Conservation (phyloP, 2,113 vertebrate species). For the Neolamprologus devosi region DNA sequence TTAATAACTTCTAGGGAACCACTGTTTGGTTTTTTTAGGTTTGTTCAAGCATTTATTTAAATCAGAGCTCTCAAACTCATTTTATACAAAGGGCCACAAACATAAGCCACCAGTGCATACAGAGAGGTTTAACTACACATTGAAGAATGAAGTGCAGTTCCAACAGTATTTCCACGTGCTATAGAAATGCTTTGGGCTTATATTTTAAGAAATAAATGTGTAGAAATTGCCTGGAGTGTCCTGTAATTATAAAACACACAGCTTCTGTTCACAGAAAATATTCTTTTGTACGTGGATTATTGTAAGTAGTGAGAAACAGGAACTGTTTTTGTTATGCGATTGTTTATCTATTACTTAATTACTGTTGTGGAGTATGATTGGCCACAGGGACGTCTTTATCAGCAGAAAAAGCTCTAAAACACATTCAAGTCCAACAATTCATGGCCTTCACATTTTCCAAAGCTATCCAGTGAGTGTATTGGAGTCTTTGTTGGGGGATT, state of each 20-base stretch:
- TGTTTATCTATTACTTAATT: neutral
- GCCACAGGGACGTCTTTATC: neutral
- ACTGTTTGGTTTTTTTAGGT: neutral
- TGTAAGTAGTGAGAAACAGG: neutral
- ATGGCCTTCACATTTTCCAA: neutral
- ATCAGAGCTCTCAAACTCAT: fast-evolving
- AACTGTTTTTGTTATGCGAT: neutral
- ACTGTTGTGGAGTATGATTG: neutral
- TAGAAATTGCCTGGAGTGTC: neutral
- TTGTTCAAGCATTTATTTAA: neutral
- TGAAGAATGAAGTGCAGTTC: neutral
- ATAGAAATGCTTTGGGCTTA: neutral
- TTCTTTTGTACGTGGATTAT: neutral
- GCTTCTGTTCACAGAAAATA: neutral
- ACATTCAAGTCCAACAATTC: neutral
- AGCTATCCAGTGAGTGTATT: neutral
- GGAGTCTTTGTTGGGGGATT: neutral
- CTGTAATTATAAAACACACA: neutral
- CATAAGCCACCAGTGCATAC: neutral
- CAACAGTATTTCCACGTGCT: neutral
- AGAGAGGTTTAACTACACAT: neutral
- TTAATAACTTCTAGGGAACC: neutral
- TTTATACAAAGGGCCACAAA: neutral
- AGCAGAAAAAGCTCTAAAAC: neutral
- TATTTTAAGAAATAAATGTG: neutral